Percentiles rank a stretch among this genome's conserved stretches.
phyloP scores from a whole-genome alignment of 2,888 invertebrate genomes.

The Entomobrya proxima region DNA sequence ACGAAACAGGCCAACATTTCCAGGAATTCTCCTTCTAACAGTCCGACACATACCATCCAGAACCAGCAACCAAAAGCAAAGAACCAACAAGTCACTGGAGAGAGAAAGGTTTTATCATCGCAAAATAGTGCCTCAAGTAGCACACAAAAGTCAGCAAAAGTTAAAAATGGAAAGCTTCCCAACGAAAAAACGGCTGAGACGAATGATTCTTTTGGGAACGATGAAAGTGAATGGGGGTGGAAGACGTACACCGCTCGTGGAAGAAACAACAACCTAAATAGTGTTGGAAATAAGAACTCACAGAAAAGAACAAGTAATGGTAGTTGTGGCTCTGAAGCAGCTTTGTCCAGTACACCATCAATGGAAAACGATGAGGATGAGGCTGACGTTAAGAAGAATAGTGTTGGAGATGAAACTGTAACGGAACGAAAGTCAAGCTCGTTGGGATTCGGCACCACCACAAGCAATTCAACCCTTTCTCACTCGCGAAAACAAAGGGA shows the following conservation, averaged over 20 bases:
- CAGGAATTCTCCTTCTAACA: conserved; percentile 65
- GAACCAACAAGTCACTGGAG: background rate
- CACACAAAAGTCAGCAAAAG: background rate
- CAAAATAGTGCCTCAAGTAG: conserved; percentile 39
- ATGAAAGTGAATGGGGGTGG: conserved; percentile 64
- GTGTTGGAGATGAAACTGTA: background rate
- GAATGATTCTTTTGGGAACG: conserved; percentile 24
- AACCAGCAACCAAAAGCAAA: conserved; percentile 23
- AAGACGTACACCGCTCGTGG: conserved; percentile 59
- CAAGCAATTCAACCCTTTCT: conserved; percentile 32
- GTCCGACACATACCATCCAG: conserved; percentile 62
- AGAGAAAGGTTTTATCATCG: conserved; percentile 54
- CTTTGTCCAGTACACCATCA: background rate
- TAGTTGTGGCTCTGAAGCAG: conserved; percentile 22
- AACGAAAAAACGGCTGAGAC: conserved; percentile 12
- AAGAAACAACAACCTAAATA: conserved; percentile 48
- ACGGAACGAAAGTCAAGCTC: conserved; percentile 24
- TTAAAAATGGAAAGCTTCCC: conserved; percentile 40
- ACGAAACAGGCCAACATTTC: conserved; percentile 11
- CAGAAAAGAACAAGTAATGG: conserved; percentile 43
- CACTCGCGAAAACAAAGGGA: conserved; percentile 65
- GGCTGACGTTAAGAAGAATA: background rate
- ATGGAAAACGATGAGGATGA: conserved; percentile 54
- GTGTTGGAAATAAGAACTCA: conserved; percentile 55
- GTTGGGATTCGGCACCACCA: background rate